phyloP scores from a whole-genome alignment of 92 coral and sea anemone genomes.

The Galaxea fascicularis region DNA sequence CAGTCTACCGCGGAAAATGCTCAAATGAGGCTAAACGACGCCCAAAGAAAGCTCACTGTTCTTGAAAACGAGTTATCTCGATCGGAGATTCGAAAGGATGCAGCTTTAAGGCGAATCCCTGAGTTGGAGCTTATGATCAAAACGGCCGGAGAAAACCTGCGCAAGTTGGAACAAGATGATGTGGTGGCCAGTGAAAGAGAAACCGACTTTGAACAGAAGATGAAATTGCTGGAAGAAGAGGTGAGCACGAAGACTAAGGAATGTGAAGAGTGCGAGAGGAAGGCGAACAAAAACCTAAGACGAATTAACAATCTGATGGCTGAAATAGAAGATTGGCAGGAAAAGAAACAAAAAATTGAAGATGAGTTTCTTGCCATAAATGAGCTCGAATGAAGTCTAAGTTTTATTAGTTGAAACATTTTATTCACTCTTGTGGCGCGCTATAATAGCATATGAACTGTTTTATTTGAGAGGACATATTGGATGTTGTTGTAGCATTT shows the following conservation, averaged over 20 bases:
- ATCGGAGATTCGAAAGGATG: slow-evolving; percentile 50
- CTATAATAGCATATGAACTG: background rate
- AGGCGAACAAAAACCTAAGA: slow-evolving; percentile 17
- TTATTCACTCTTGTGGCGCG: background rate
- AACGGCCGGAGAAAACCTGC: slow-evolving; percentile 64
- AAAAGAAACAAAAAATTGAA: slow-evolving; percentile 33
- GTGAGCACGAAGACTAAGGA: slow-evolving; percentile 32
- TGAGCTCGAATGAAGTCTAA: slow-evolving; percentile 2
- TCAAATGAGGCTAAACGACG: slow-evolving; percentile 61
- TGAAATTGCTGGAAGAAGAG: slow-evolving; percentile 57
- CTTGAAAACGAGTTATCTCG: slow-evolving; percentile 55
- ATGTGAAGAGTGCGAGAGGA: slow-evolving; percentile 56
- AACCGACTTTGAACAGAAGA: slow-evolving; percentile 60
- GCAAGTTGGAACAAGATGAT: slow-evolving; percentile 60
- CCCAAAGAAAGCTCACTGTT: slow-evolving; percentile 67
- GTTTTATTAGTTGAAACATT: background rate
- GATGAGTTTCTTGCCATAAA: slow-evolving; percentile 47
- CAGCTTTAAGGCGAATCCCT: slow-evolving; percentile 45
- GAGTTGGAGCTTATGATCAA: slow-evolving; percentile 56
- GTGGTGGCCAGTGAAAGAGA: slow-evolving; percentile 70
- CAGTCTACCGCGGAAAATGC: slow-evolving; percentile 45
- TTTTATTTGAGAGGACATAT: background rate
- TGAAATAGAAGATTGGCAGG: slow-evolving; percentile 46
- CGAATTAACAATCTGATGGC: slow-evolving; percentile 39
- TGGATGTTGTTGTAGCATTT: background rate